These are phyloP conservation scores for Columba guinea DNA, from an alignment of 2,797 vertebrate species.

Conservation along the genomic window DNA sequence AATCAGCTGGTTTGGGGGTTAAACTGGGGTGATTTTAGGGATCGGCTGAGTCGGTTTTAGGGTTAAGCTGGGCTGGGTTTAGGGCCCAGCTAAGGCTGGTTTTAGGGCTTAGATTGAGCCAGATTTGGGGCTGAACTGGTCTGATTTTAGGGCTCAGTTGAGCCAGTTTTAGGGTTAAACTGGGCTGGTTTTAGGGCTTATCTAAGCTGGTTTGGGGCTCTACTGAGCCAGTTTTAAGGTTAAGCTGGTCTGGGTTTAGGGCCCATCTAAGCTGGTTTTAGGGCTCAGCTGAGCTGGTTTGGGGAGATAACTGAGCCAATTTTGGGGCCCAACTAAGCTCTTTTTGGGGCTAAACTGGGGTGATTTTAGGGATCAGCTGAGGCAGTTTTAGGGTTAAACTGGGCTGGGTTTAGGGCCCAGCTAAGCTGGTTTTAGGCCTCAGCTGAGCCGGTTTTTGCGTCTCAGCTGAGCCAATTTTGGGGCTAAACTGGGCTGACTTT, in stretches of 20 bases:
- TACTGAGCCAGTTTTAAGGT: not conserved
- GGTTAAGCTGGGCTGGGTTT: too few relatives aligned
- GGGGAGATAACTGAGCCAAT: accelerated
- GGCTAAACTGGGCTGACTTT: not conserved
- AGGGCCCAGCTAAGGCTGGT: too few relatives aligned
- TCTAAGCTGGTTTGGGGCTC: too few relatives aligned
- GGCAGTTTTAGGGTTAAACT: too few relatives aligned
- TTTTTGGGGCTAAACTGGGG: not conserved
- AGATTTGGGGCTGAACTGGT: not conserved
- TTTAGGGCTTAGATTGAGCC: not conserved
- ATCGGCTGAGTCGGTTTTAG: too few relatives aligned
- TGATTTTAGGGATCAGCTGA: not conserved
- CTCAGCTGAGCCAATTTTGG: not conserved
- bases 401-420: too few relatives aligned
- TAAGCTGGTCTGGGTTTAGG: not conserved
- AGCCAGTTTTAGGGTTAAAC: not conserved
- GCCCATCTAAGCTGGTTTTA: too few relatives aligned
- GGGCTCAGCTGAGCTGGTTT: too few relatives aligned
- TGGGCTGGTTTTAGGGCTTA: not conserved
- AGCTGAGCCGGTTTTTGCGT: too few relatives aligned
- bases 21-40: not conserved
- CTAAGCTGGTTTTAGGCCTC: not conserved
- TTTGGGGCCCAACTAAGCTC: not conserved
- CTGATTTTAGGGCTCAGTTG: too few relatives aligned
- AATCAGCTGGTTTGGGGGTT: accelerated